Evolutionary conservation across 2,888 invertebrate genomes (phyloP), one percentile per base, ranked within the genome.

Genomic region (Mythimna pallens): DNA sequence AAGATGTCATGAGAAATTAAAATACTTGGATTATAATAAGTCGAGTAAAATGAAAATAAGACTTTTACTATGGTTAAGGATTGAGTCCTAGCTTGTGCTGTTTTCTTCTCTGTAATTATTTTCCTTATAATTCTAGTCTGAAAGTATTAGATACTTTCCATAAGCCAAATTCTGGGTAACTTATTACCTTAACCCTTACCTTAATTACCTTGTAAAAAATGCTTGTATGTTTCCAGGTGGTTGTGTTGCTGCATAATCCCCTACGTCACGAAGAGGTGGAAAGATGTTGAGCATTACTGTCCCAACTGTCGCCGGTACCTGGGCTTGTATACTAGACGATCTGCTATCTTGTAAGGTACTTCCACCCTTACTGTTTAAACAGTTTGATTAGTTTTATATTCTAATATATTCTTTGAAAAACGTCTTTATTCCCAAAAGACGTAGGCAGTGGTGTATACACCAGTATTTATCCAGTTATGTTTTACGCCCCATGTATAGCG

Each of bases 211-310:
- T 14, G 43, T 43, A 12, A 43, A 43, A 36, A 36, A 43, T 8
- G 10, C 25, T 3, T 12, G 12, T 52, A 43, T 62, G 40, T 58
- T 86, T 87, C 3, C 91, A 96, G 96, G 96, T 96, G 96, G 95
- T 65, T 96, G 79, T 96, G 95, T 83, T 95, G 96, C 87, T 96
- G 96, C 69, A 70, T 96, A 47, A 64, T 95, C 52, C 96, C 96
- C 0, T 96, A 96, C 80, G 71, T 94, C 20, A 87, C 90, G 4
- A 95, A 92, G 73, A 89, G 92, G 68, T 96, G 95, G 95, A 95
- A 94, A 80, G 94, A 95, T 69, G 96, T 96, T 0, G 95, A 96
- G 68, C 96, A 96, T 77, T 92, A 93, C 70, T 96, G 96, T 72
- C 95, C 96, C 0, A 92, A 88, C 63, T 96, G 96, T 74, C 89